Conservation (phyloP, 2,888 invertebrate species). For the Mechanitis mazaeus region DNA sequence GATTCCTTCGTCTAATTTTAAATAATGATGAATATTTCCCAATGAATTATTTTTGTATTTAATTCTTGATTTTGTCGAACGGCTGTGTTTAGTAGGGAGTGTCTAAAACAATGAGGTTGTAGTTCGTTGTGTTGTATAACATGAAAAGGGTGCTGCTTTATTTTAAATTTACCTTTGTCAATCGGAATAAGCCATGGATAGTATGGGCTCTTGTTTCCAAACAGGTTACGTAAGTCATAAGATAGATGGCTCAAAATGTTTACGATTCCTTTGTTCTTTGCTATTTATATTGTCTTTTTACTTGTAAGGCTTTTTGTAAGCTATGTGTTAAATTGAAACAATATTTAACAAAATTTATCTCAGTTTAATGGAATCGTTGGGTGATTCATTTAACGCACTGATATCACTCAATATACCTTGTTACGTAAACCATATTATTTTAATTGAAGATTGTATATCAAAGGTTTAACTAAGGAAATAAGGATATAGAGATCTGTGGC, state of each 20-base stretch:
- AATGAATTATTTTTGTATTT: slow-evolving; percentile 18
- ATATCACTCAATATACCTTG: too few species aligned
- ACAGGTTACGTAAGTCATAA: slow-evolving; percentile 17
- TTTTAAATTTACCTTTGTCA: slow-evolving; percentile 25
- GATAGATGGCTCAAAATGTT: slow-evolving; percentile 18
- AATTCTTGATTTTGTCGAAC: slow-evolving; percentile 11
- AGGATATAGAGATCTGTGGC: too few species aligned
- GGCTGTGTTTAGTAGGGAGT: slow-evolving; percentile 14
- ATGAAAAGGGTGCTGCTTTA: slow-evolving; percentile 16
- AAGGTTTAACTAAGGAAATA: too few species aligned
- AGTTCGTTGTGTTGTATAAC: slow-evolving; percentile 20
- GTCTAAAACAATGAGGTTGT: slow-evolving; percentile 18
- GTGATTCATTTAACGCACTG: too few species aligned
- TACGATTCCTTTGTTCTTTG: slow-evolving; percentile 10
- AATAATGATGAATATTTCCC: slow-evolving; percentile 10
- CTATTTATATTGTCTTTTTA: slow-evolving; percentile 8
- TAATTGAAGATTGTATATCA: too few species aligned
- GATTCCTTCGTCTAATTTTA: slow-evolving; percentile 16
- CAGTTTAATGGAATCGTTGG: too few species aligned
- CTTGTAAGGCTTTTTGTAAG: slow-evolving; percentile 4
- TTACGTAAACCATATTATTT: too few species aligned
- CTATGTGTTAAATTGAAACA: not conserved
- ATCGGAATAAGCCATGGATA: slow-evolving; percentile 22
- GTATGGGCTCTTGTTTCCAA: slow-evolving; percentile 15
- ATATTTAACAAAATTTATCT: too few species aligned